Percentiles rank a stretch among this genome's conserved stretches.
Conservation (phyloP, 2,113 vertebrate species). For the Erythrolamprus reginae region DNA sequence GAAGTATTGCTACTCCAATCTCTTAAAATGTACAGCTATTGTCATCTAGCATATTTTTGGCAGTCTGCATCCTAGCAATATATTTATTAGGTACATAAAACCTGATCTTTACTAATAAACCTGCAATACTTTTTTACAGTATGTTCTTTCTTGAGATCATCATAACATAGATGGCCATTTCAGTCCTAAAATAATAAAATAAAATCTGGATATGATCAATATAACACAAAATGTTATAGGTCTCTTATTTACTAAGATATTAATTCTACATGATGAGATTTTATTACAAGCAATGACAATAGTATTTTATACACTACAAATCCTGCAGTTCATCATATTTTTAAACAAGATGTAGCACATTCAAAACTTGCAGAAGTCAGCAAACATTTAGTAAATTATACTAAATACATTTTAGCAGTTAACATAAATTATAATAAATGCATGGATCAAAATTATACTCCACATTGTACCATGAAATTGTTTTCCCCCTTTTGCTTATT, state of each 20-base stretch:
- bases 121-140: neutral
- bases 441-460: neutral
- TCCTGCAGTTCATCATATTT: neutral
- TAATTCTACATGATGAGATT: neutral
- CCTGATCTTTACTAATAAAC: neutral
- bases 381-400: neutral
- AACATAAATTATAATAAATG: neutral
- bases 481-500: neutral
- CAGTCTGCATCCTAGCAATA: neutral
- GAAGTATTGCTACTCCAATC: neutral
- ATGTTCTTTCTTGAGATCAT: constrained; percentile 1
- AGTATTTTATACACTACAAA: neutral
- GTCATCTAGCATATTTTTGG: neutral
- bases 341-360: neutral
- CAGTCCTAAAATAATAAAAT: neutral
- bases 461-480: neutral
- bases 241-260: neutral
- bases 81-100: neutral
- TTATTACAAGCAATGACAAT: neutral
- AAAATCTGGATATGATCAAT: neutral
- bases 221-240: neutral
- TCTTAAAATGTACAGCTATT: neutral
- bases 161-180: neutral
- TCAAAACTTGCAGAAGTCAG: neutral
- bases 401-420: neutral